Conservation (phyloP, 2,888 invertebrate species). For the Trachelus stipa region DNA sequence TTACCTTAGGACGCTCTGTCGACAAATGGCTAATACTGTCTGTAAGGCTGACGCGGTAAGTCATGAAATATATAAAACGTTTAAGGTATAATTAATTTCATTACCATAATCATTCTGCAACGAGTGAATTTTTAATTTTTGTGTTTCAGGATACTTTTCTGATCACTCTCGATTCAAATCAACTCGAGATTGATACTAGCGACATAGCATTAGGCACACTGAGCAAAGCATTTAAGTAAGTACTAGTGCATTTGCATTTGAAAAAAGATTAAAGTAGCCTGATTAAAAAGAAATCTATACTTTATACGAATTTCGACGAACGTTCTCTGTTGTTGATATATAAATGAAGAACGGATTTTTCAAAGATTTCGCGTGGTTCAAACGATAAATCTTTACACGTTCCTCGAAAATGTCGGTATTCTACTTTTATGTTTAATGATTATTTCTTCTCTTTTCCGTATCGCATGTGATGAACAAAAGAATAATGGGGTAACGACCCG, state of each 20-base stretch:
- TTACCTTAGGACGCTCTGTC: conserved; percentile 85
- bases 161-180: conserved; percentile 81
- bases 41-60: conserved; percentile 93
- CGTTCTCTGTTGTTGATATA: conserved; percentile 16
- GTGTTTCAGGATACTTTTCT: conserved; percentile 80
- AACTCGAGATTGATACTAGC: conserved; percentile 88
- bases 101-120: conserved; percentile 4
- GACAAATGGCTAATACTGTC: conserved; percentile 92
- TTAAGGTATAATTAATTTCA: conserved; percentile 12
- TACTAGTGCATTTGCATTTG: conserved; percentile 27
- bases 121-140: neutral
- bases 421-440: neutral
- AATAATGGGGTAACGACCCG: conserved; percentile 63
- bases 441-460: conserved; percentile 29
- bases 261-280: neutral
- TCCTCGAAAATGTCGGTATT: conserved; percentile 7
- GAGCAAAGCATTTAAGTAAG: conserved; percentile 87
- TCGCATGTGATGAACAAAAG: conserved; percentile 59
- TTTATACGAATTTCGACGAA: conserved; percentile 5
- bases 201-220: conserved; percentile 88
- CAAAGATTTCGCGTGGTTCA: neutral
- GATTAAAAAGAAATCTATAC: neutral
- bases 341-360: conserved; percentile 2
- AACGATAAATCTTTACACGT: neutral
- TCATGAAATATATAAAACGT: conserved; percentile 36